Evolutionary conservation across 2,797 vertebrate genomes (phyloP), one percentile per base, ranked within the genome.

Genomic region (Labroides dimidiatus): DNA sequence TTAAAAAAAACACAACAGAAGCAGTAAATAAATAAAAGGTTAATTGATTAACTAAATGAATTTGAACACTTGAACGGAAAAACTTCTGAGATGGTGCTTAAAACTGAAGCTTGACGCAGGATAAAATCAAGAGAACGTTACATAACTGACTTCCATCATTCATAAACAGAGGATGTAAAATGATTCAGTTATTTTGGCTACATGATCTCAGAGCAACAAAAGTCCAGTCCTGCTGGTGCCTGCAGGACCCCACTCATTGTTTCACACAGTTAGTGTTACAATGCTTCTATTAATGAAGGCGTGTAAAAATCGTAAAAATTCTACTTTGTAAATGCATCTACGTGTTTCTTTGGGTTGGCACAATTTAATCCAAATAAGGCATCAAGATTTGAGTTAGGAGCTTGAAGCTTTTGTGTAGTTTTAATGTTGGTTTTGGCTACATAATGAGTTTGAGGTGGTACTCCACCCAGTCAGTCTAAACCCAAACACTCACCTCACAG

Each of bases 161-260:
- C 16, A 1, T 37, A 19, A 72, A 61, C 36, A 54, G 50, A 64
- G 50, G 65, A 74, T 56, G 57, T 56, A 4, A 67, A 60, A n/a
- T 4, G 64, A 49, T 59, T 56, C 27, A 45, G 52, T 49, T 72
- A 36, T 74, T 72, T 61, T 77, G 77, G 14, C 76, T 47, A 10
- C 69, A 17, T 77, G 73, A 68, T 54, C 30, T 63, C 14, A 42
- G 64, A 72, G 48, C 16, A 27, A 23, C 56, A 52, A 51, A 52
- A 7, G 63, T 64, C 78, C 78, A 66, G 72, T 75, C 84, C 52
- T 14, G 48, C 58, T 1, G 84, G 86, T 72, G 81, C 84, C 88
- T 67, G 61, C 42, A 16, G 20, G 20, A 57, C 57, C 44, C 0
- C 33, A 23, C 67, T 61, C 76, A 81, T 86, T 82, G 84, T 87